Evolutionary conservation across 1,140 invertebrate genomes (phyloP).

Genomic region (Akabosia matsudoensis): DNA sequence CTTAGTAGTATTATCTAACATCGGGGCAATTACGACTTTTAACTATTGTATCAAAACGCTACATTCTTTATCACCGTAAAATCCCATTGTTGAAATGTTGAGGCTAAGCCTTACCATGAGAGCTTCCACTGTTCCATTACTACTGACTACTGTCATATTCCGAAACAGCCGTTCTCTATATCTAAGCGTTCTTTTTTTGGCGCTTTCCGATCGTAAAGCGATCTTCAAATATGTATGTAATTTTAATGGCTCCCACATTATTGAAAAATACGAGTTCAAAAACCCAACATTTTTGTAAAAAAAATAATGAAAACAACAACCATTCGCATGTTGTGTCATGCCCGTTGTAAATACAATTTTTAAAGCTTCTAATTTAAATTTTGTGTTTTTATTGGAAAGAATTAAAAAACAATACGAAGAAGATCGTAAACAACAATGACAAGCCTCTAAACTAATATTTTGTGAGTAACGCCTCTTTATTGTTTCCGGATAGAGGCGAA

Average conservation of each 20-base stretch:
- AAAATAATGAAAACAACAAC: neutral
- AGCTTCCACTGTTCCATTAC: too few relatives aligned
- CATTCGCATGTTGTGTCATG: neutral
- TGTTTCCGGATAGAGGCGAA: neutral
- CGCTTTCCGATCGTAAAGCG: neutral
- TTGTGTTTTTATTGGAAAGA: neutral
- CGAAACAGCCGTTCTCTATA: too few relatives aligned
- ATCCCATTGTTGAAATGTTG: too few relatives aligned
- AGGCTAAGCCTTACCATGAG: too few relatives aligned
- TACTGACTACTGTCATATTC: too few relatives aligned
- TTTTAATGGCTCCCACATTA: slow-evolving; percentile 8
- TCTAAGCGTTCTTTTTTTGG: neutral
- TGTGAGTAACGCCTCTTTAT: neutral
- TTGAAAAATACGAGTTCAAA: slow-evolving; percentile 24
- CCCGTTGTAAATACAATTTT: neutral
- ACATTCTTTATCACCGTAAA: too few relatives aligned
- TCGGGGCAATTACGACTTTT: too few relatives aligned
- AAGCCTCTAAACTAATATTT: neutral
- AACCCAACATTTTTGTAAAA: neutral
- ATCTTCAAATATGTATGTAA: neutral
- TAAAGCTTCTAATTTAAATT: neutral
- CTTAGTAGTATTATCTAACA: too few relatives aligned
- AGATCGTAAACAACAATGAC: neutral
- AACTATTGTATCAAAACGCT: too few relatives aligned
- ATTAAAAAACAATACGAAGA: neutral